Evolutionary conservation across 2,797 vertebrate genomes (phyloP), one percentile per base, ranked within the genome.

Genomic region (Onychomys leucogaster): DNA sequence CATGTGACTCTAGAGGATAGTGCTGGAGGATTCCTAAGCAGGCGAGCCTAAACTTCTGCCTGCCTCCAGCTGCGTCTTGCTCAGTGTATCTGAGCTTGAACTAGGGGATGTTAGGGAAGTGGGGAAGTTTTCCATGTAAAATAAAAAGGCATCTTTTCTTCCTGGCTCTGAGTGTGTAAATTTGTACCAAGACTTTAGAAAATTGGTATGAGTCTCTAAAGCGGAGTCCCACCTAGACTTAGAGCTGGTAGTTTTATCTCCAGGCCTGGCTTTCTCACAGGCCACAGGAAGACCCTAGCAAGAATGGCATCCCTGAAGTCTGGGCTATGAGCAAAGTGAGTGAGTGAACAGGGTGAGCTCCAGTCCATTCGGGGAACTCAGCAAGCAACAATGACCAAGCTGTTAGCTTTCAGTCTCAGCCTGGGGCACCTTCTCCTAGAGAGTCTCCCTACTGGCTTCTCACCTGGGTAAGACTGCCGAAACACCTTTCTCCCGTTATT

Each of bases 61-160:
- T 88, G 21, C 32, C 55, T 84, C 67, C n/a, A 46, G 61, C 85
- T 55, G 52, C 4, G 14, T 16, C 52, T 55, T 17, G 16, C 52
- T 85, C 52, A 41, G 46, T 76, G 25, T 55, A 17, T 55, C 52
- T 17, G 52, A 17, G 52, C 83, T 78, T 23, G 78, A 17, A 21
- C 16, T 32, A 25, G 34, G 27, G 3, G 27, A 0, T 43, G 29
- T 6, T 83, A 29, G 41, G 55, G 63, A 63, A 52, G 82, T 17
- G 65, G n/a, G 43, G 3, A 21, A 90, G 32, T 4, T 89, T 97
- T 96, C 90, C 80, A 16, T 94, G 90, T 90, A 88, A 92, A 97
- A 96, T 97, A 97, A 97, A 97, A 90, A 94, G 52, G 34, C 55
- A 32, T 81, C 14, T 94, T 80, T 95, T 92, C 52, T 95, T 95